These are phyloP conservation scores for Ephestia elutella DNA, from an alignment of 1,140 invertebrate genomes.

Conservation along the genomic window DNA sequence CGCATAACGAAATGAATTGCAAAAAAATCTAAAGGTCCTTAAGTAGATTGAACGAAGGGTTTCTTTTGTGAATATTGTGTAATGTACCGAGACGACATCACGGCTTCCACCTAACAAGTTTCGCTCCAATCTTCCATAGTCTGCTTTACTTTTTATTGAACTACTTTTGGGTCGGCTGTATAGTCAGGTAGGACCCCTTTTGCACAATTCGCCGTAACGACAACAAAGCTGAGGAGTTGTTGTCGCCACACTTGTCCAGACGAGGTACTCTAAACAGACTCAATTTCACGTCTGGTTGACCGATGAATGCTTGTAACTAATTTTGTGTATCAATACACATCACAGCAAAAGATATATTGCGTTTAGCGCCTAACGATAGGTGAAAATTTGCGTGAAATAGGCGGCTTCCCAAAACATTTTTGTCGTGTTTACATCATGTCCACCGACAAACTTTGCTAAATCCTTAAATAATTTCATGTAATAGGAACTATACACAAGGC, in stretches of 20 bases:
- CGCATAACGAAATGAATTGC: slow-evolving; percentile 54
- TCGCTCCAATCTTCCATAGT: slow-evolving; percentile 6
- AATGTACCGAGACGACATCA: slow-evolving; percentile 62
- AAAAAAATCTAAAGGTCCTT: slow-evolving; percentile 59
- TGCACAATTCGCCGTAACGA: slow-evolving; percentile 65
- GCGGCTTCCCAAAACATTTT: slow-evolving; percentile 7
- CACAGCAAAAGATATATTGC: slow-evolving; percentile 42
- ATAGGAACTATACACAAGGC: no score
- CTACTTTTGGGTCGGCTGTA: slow-evolving; percentile 32
- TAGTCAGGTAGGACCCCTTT: slow-evolving; percentile 66
- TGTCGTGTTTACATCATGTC: background rate
- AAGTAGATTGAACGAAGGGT: slow-evolving; percentile 58
- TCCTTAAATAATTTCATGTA: background rate
- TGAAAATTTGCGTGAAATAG: slow-evolving; percentile 58
- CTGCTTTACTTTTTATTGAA: slow-evolving; percentile 13
- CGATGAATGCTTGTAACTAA: slow-evolving; percentile 64
- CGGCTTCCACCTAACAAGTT: slow-evolving; percentile 30
- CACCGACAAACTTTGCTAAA: background rate
- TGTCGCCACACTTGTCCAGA: slow-evolving; percentile 62
- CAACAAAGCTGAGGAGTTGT: slow-evolving; percentile 38
- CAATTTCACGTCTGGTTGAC: slow-evolving; percentile 67
- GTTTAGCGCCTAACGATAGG: slow-evolving; percentile 22
- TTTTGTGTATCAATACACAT: slow-evolving; percentile 54
- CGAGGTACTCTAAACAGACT: slow-evolving; percentile 49
- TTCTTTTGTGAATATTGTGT: slow-evolving; percentile 69